These are phyloP conservation scores for Pseudorasbora parva DNA, from an alignment of 2,113 vertebrate species.

Conservation along the genomic window DNA sequence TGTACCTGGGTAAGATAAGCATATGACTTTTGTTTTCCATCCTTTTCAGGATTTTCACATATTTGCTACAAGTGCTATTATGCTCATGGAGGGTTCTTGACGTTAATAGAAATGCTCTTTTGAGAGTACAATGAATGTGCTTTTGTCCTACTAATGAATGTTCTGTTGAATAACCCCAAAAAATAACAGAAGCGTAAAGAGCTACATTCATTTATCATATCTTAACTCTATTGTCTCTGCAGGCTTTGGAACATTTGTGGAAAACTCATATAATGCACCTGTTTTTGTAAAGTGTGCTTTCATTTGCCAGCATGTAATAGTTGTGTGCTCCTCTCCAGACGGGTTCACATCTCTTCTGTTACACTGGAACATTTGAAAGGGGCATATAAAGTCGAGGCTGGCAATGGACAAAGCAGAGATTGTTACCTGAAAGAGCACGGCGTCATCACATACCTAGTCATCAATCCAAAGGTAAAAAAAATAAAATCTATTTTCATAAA, in stretches of 20 bases:
- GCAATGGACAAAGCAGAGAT: conserved; percentile 89
- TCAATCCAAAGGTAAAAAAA: conserved; percentile 92
- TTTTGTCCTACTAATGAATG: conserved; percentile 39
- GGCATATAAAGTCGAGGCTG: conserved; percentile 93
- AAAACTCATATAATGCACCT: conserved; percentile 34
- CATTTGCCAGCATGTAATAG: neutral
- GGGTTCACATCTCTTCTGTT: conserved; percentile 96
- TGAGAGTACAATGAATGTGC: conserved; percentile 43
- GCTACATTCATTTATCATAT: conserved; percentile 24
- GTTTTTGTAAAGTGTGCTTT: conserved; percentile 47
- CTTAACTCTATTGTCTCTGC: conserved; percentile 25
- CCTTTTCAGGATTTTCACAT: conserved; percentile 34
- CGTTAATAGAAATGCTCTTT: conserved; percentile 28
- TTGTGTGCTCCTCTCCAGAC: conserved; percentile 75
- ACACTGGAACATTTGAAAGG: conserved; percentile 95
- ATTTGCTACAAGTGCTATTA: conserved; percentile 42
- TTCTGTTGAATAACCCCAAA: conserved; percentile 25
- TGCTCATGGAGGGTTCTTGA: conserved; percentile 51
- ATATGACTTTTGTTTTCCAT: conserved; percentile 4
- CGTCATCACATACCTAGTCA: conserved; percentile 92
- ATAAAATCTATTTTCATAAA: neutral
- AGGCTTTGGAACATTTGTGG: conserved; percentile 10
- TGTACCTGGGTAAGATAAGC: conserved; percentile 86
- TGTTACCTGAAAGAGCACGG: conserved; percentile 93
- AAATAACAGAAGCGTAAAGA: conserved; percentile 26